Base-by-base conservation (phyloP, 2,113 vertebrate species). In the Probosciger aterrimus region DNA sequence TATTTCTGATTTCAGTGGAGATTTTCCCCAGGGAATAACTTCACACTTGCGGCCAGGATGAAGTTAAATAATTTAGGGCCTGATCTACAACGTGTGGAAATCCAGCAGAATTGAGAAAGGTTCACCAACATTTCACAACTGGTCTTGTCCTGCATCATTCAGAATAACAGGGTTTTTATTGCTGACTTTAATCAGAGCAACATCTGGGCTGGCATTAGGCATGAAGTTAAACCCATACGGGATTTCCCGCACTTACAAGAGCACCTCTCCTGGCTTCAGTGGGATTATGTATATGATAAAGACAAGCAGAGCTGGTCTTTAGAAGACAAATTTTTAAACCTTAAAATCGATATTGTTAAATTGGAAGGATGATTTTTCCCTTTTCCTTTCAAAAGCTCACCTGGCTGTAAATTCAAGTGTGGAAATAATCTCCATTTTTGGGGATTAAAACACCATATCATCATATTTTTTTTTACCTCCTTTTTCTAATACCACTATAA, bases 1-100 rank as follows among this genome's bases (percentile, higher is more conserved):
- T 88, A 95, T 80, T 82, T 82, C 41, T 41, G 82, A 94, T 90
- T 93, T 86, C 50, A 81, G 55, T 25, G 33, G 30, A 82, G 50
- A 94, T 88, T 88, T 86, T 88, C 59, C 79, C 46, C 49, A 78
- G 60, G 82, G 91, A 88, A 92, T 49, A 24, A 63, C 50, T 93
- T 90, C 79, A 83, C 82, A 47, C 44, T 67, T 76, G 53, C 14
- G 59, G 53, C 49, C 63, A 77, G 63, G 47, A 68, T 86, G 46
- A 92, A 92, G 67, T 86, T 65, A 60, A 44, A 67, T 86, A 80
- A 82, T 81, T 86, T 70, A 90, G 43, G 46, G 11, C 43, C 71
- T 93, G 88, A 83, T 94, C 79, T 93, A 55, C 75, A 94, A 74
- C 7, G 41, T 94, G 68, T 74, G 4, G 39, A 93, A 95, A 93